A percentile compares a stretch with the other conserved stretches of the same genome.
These are phyloP conservation scores for Patella depressa DNA, from an alignment of 2,888 invertebrate genomes.

Conservation along the genomic window DNA sequence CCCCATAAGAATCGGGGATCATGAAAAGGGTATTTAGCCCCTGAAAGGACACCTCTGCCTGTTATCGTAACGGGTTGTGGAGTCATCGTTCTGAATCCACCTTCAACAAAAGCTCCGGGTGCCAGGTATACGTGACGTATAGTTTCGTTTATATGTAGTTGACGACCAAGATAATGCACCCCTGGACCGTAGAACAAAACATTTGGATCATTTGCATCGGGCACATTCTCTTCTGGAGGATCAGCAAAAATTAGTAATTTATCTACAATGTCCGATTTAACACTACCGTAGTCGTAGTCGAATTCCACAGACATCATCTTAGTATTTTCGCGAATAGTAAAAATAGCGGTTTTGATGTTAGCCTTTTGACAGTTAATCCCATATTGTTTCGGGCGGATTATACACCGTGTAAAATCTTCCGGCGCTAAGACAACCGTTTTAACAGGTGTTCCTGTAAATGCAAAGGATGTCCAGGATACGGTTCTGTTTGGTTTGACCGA, in stretches of 20 bases:
- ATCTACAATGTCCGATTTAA: conserved; percentile 22
- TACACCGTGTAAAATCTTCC: conserved; percentile 23
- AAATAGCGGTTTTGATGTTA: conserved; percentile 24
- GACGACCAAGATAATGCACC: conserved; percentile 26
- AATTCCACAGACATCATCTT: conserved; percentile 35
- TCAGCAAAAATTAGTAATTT: conserved; percentile 34
- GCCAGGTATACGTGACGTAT: conserved; percentile 29
- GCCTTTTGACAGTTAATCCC: conserved; percentile 18
- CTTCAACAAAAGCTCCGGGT: conserved; percentile 29
- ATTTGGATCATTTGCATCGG: conserved; percentile 12
- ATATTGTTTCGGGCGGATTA: conserved; percentile 29
- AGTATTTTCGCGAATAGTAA: conserved; percentile 21
- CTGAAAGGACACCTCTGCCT: conserved; percentile 28
- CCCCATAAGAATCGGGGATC: conserved; percentile 18
- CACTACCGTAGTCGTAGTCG: conserved; percentile 27
- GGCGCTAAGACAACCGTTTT: conserved; percentile 20
- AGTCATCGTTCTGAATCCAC: conserved; percentile 27
- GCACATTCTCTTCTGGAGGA: conserved; percentile 26
- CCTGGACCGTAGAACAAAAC: conserved; percentile 29
- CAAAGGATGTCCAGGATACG: conserved; percentile 30
- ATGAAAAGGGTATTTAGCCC: conserved; percentile 18
- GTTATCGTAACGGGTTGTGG: conserved; percentile 24
- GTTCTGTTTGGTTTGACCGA: conserved; percentile 16
- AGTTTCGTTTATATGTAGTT: conserved; percentile 16
- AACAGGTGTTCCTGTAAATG: conserved; percentile 14